A percentile compares a stretch with the other conserved stretches of the same genome.
Conservation (phyloP, 2,113 vertebrate species). For the Gulo gulo region DNA sequence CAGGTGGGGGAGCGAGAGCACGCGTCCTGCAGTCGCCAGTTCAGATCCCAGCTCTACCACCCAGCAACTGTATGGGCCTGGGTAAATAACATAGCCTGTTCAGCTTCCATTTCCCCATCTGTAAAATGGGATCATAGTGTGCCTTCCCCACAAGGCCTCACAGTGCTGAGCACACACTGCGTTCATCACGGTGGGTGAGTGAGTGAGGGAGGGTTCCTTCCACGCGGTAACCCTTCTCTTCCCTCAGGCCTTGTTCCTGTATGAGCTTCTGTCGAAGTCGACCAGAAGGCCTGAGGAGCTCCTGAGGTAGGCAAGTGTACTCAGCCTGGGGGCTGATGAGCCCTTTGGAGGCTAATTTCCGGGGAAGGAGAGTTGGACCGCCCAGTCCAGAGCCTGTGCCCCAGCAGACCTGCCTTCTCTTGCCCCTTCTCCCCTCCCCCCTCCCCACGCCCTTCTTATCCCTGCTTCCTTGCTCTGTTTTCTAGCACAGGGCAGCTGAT, state of each 20-base stretch:
- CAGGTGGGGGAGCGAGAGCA: accelerated
- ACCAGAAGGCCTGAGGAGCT: slow-evolving; percentile 68
- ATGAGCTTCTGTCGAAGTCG: slow-evolving; percentile 79
- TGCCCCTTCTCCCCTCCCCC: neutral
- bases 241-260: slow-evolving; percentile 86
- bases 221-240: neutral
- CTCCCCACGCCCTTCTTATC: neutral
- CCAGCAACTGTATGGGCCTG: neutral
- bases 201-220: no score
- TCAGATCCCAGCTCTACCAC: neutral
- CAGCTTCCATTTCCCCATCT: neutral
- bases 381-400: accelerated
- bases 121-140: neutral
- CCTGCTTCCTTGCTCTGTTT: neutral
- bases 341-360: neutral
- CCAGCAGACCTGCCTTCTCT: neutral
- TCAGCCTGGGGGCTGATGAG: neutral
- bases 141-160: accelerated
- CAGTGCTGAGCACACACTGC: accelerated
- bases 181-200: accelerated
- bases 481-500: slow-evolving; percentile 84
- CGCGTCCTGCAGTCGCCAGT: neutral
- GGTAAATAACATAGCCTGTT: no score
- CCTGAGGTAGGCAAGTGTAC: slow-evolving; percentile 80
- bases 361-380: neutral